Evolutionary conservation across 2,888 invertebrate species (phyloP).

Genomic region (Pyrochroa serraticornis): DNA sequence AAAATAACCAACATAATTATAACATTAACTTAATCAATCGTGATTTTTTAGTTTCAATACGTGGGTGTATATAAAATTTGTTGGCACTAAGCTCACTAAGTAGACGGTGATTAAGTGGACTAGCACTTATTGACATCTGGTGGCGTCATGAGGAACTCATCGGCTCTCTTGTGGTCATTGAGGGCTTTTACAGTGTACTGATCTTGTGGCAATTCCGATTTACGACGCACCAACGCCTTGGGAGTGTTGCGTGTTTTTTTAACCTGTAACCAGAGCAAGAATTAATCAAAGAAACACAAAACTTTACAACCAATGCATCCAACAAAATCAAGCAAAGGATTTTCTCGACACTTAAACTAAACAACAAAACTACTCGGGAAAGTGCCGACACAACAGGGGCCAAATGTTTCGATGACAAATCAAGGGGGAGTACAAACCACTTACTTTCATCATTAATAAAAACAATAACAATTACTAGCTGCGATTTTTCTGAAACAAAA

Average conservation of each 20-base stretch:
- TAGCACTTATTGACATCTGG: conserved; percentile 89
- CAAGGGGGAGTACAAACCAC: conserved; percentile 7
- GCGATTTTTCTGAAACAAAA: conserved; percentile 32
- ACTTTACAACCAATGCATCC: background rate
- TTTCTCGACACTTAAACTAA: background rate
- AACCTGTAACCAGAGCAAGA: conserved; percentile 55
- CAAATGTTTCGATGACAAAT: conserved; percentile 30
- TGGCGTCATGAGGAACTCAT: conserved; percentile 85
- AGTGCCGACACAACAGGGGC: conserved; percentile 6
- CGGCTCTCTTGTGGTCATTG: conserved; percentile 90
- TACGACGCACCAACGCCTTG: conserved; percentile 89
- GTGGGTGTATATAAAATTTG: conserved; percentile 18
- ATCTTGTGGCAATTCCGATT: conserved; percentile 95
- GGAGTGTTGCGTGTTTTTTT: conserved; percentile 74
- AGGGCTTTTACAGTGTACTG: conserved; percentile 88
- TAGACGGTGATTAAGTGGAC: conserved; percentile 54
- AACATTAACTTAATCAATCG: no score
- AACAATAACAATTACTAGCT: conserved; percentile 24
- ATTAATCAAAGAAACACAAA: background rate
- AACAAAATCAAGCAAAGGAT: background rate
- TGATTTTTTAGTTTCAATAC: conserved; percentile 6
- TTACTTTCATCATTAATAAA: conserved; percentile 12
- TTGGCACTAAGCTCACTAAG: conserved; percentile 55
- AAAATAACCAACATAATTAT: no score
- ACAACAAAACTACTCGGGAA: background rate